Conservation (phyloP, 2,113 vertebrate genomes). For the Thunnus thynnus region DNA sequence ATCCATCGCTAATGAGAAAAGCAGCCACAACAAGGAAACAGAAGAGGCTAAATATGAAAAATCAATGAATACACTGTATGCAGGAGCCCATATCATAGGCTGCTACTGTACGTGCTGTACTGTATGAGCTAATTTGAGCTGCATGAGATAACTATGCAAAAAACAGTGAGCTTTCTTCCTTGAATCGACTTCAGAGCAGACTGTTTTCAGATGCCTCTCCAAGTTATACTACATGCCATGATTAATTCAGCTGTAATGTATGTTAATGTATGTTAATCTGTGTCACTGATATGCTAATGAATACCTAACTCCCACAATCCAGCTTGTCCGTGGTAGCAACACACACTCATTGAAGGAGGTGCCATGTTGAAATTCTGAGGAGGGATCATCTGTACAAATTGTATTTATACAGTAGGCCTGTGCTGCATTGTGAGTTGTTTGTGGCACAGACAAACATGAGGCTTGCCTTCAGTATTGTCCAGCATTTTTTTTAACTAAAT, state of each 20-base stretch:
- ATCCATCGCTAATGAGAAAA: conserved; percentile 47
- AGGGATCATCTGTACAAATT: conserved; percentile 40
- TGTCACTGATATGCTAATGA: conserved; percentile 86
- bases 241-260: conserved; percentile 82
- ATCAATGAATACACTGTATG: conserved; percentile 36
- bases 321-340: conserved; percentile 66
- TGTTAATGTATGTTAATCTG: conserved; percentile 87
- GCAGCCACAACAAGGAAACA: conserved; percentile 15
- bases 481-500: not conserved
- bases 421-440: conserved; percentile 18
- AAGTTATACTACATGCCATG: conserved; percentile 76
- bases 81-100: conserved; percentile 47
- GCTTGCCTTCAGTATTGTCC: not conserved
- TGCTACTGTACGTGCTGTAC: conserved; percentile 34
- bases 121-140: conserved; percentile 44
- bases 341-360: conserved; percentile 58
- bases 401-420: conserved; percentile 28
- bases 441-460: conserved; percentile 18
- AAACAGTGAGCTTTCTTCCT: conserved; percentile 52
- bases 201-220: conserved; percentile 79
- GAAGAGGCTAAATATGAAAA: conserved; percentile 44
- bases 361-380: conserved; percentile 63
- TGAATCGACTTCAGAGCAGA: conserved; percentile 74
- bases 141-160: conserved; percentile 55
- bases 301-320: conserved; percentile 80